phyloP scores from a whole-genome alignment of 2,888 invertebrate genomes.

The Drosophila austrosaltans region DNA sequence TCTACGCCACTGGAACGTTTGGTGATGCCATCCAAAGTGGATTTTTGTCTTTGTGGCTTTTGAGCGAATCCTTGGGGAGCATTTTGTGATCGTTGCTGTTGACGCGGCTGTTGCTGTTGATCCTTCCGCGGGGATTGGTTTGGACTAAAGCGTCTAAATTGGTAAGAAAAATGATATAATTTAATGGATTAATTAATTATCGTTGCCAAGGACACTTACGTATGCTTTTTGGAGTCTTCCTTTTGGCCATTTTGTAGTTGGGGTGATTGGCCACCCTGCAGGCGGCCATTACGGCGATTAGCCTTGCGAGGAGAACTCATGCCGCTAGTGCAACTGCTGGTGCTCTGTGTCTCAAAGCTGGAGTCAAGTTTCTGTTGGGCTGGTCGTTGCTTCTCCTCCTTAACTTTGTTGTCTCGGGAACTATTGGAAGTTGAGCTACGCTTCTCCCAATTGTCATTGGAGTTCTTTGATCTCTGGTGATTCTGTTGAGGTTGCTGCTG shows the following conservation, averaged over 20 bases:
- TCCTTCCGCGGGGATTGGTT: slow-evolving; percentile 61
- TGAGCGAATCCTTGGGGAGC: slow-evolving; percentile 81
- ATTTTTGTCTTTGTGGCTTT: slow-evolving; percentile 64
- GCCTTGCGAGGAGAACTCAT: slow-evolving; percentile 67
- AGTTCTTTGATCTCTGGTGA: slow-evolving; percentile 7
- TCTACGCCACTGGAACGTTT: slow-evolving; percentile 66
- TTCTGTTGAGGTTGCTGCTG: slow-evolving; percentile 26
- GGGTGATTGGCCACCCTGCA: slow-evolving; percentile 43
- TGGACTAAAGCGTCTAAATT: slow-evolving; percentile 59
- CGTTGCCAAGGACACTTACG: slow-evolving; percentile 49
- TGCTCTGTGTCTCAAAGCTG: slow-evolving; percentile 67
- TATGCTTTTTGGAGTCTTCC: slow-evolving; percentile 64
- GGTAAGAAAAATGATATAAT: neutral
- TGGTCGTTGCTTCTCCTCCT: slow-evolving; percentile 39
- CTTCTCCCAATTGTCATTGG: slow-evolving; percentile 78
- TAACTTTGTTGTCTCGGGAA: slow-evolving; percentile 69
- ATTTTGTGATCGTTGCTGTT: slow-evolving; percentile 74
- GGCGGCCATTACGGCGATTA: slow-evolving; percentile 68
- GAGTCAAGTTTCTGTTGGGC: slow-evolving; percentile 54
- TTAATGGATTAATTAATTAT: neutral
- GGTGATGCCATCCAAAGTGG: slow-evolving; percentile 57
- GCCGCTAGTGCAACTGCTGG: slow-evolving; percentile 67
- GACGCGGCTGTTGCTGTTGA: slow-evolving; percentile 46
- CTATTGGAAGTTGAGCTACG: slow-evolving; percentile 77
- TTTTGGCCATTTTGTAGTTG: slow-evolving; percentile 68